Percentiles rank a stretch among this genome's conserved stretches.
Evolutionary conservation across 1,140 invertebrate genomes (phyloP).

Genomic region (Atta colombica): DNA sequence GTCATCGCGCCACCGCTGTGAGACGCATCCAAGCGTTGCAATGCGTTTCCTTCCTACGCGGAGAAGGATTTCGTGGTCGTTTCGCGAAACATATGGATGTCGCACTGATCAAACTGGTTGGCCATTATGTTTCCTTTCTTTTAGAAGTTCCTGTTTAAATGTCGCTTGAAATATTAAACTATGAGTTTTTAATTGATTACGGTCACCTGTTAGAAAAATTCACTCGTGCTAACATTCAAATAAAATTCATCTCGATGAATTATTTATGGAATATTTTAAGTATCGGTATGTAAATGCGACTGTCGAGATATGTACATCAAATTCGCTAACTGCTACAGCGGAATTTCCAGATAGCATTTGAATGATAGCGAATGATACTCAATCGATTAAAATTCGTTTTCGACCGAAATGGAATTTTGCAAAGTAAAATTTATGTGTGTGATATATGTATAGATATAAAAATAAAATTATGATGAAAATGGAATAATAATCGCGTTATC

Average conservation of each 20-base stretch:
- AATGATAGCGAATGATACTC: slow-evolving; percentile 10
- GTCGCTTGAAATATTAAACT: slow-evolving; percentile 28
- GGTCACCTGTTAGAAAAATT: slow-evolving; percentile 4
- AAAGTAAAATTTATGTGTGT: slow-evolving; percentile 19
- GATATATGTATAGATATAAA: background rate
- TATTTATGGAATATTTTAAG: slow-evolving; percentile 51
- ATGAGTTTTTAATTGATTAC: slow-evolving; percentile 11
- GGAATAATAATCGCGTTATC: background rate
- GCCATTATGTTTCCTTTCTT: background rate
- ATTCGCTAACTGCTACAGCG: slow-evolving; percentile 24
- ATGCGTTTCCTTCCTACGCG: slow-evolving; percentile 61
- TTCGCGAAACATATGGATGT: slow-evolving; percentile 33
- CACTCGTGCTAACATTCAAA: background rate
- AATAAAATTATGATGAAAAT: slow-evolving; percentile 14
- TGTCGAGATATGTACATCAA: slow-evolving; percentile 30
- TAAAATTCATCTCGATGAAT: slow-evolving; percentile 50
- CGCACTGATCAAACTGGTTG: slow-evolving; percentile 1
- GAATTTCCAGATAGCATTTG: slow-evolving; percentile 41
- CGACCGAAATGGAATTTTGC: slow-evolving; percentile 15
- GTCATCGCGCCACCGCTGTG: slow-evolving; percentile 52
- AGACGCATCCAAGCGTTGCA: slow-evolving; percentile 59
- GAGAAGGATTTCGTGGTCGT: slow-evolving; percentile 42
- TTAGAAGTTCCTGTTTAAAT: slow-evolving; percentile 1
- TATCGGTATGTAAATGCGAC: slow-evolving; percentile 36
- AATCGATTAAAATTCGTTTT: slow-evolving; percentile 18